Percentiles rank a stretch among this genome's conserved stretches.
phyloP scores from a whole-genome alignment of 2,113 vertebrate genomes.

The Bettongia penicillata region DNA sequence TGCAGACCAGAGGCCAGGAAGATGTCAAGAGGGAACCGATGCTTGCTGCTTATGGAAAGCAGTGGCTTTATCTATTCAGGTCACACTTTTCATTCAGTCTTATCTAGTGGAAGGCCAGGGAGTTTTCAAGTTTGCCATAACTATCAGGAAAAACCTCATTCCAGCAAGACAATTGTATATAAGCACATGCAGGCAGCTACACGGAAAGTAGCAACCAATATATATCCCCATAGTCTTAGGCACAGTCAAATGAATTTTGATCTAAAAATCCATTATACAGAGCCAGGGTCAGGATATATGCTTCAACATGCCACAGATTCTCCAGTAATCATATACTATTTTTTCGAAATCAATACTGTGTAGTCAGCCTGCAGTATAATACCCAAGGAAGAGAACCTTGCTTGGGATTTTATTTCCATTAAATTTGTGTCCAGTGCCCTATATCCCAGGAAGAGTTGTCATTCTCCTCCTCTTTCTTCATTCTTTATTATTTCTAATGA shows the following conservation, averaged over 20 bases:
- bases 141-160: not conserved
- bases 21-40: not conserved
- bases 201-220: constrained; percentile 17
- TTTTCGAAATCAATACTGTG: constrained; percentile 62
- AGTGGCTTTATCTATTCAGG: not conserved
- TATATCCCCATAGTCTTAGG: constrained; percentile 34
- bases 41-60: not conserved
- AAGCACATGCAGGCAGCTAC: not conserved
- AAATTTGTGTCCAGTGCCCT: constrained; percentile 57
- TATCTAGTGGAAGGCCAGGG: not conserved
- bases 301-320: constrained; percentile 62
- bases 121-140: constrained; percentile 15
- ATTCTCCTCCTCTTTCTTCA: constrained; percentile 11
- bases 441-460: constrained; percentile 52
- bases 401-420: constrained; percentile 74
- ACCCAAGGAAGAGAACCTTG: constrained; percentile 56
- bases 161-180: constrained; percentile 11
- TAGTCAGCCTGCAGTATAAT: constrained; percentile 48
- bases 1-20: not conserved
- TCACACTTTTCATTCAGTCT: not conserved
- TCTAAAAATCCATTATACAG: constrained; percentile 65
- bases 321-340: constrained; percentile 67
- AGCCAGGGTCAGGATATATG: constrained; percentile 60
- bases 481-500: constrained; percentile 37
- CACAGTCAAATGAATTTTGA: constrained; percentile 59